Conservation (phyloP, 2,888 invertebrate species). For the Campoplex nolae region DNA sequence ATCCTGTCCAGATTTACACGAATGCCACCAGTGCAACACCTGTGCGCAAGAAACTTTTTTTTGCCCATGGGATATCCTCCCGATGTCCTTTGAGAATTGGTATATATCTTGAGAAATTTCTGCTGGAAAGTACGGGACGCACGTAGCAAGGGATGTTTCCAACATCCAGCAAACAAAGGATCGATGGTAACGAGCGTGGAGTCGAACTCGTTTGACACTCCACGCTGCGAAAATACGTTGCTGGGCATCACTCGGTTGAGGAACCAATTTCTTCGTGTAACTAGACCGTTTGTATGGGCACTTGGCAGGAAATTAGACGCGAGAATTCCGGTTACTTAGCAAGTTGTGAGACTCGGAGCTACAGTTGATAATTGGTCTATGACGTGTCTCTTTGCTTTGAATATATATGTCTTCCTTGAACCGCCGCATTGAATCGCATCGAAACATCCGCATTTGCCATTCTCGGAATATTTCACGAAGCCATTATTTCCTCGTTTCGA, state of each 20-base stretch:
- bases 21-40: slow-evolving; percentile 61
- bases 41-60: slow-evolving; percentile 32
- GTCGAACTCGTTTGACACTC: slow-evolving; percentile 65
- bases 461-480: slow-evolving; percentile 47
- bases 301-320: background rate
- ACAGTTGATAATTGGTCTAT: background rate
- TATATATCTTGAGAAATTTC: background rate
- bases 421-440: background rate
- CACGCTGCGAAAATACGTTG: slow-evolving; percentile 64
- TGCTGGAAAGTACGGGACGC: background rate
- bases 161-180: slow-evolving; percentile 76
- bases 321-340: background rate
- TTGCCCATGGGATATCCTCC: background rate
- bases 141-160: slow-evolving; percentile 30
- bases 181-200: slow-evolving; percentile 81
- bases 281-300: background rate
- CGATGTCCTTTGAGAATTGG: background rate
- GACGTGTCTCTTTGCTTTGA: background rate
- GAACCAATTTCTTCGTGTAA: background rate
- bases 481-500: slow-evolving; percentile 75
- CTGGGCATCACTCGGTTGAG: background rate
- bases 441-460: slow-evolving; percentile 7
- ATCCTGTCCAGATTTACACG: slow-evolving; percentile 70
- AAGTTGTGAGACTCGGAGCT: background rate
- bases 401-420: background rate